These are phyloP conservation scores for Bufotes viridis DNA, from an alignment of 2,797 vertebrate species.

Conservation along the genomic window DNA sequence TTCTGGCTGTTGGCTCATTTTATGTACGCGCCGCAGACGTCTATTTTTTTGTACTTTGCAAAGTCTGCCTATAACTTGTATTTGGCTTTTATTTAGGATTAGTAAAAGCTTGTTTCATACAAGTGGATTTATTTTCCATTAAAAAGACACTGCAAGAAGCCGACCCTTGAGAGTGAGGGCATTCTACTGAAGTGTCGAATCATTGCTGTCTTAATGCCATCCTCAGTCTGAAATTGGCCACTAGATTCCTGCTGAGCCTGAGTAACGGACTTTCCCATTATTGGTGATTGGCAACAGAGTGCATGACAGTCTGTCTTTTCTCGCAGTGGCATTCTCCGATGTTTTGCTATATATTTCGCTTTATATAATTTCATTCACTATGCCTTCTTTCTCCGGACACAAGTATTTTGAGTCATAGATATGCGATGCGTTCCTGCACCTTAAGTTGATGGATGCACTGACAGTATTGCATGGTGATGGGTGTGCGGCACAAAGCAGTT, in stretches of 20 bases:
- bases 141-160: conserved; percentile 46
- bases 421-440: too few species aligned
- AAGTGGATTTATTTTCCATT: conserved; percentile 58
- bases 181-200: too few species aligned
- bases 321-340: background rate
- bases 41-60: conserved; percentile 17
- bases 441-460: too few species aligned
- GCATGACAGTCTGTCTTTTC: background rate
- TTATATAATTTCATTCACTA: background rate
- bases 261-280: background rate
- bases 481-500: too few species aligned
- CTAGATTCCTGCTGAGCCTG: conserved; percentile 31
- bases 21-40: background rate
- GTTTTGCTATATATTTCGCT: background rate
- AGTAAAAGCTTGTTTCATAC: conserved; percentile 53
- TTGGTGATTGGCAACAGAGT: background rate
- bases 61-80: conserved; percentile 37
- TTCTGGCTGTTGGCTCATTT: background rate
- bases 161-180: too few species aligned
- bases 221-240: conserved; percentile 46
- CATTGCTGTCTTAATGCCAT: conserved; percentile 12
- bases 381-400: background rate
- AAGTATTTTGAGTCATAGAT: background rate
- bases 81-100: conserved; percentile 40
- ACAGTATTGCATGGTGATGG: too few species aligned